Conservation (phyloP, 2,888 invertebrate species). For the Lasioglossum zephyrum region DNA sequence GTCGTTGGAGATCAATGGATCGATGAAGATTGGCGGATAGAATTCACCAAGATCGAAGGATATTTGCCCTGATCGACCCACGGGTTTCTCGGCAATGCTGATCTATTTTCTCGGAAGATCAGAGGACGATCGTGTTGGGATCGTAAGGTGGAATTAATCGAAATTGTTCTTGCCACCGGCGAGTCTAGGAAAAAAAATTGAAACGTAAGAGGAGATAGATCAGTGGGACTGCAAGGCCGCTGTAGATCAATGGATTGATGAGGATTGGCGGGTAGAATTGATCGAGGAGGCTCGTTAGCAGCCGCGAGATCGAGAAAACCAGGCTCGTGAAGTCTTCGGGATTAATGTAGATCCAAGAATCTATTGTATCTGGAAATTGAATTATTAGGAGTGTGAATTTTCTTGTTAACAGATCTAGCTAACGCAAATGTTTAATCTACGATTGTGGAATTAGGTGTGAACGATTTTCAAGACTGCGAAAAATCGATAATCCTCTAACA, state of each 20-base stretch:
- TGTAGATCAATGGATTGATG: background rate
- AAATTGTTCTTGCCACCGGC: background rate
- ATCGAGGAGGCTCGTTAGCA: background rate
- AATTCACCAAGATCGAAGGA: background rate
- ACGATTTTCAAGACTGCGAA: background rate
- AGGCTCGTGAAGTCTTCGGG: background rate
- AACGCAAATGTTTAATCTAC: background rate
- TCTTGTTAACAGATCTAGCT: background rate
- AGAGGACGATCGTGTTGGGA: background rate
- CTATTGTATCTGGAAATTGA: background rate
- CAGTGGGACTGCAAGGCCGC: background rate
- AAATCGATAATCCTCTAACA: background rate
- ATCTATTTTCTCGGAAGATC: background rate
- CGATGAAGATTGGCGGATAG: background rate
- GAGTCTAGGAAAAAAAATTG: background rate
- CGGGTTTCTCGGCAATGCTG: background rate
- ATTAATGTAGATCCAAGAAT: background rate
- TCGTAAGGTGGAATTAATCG: background rate
- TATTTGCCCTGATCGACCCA: background rate
- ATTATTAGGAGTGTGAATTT: background rate
- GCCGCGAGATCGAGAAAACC: background rate
- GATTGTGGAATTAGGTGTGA: background rate
- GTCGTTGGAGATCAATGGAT: background rate
- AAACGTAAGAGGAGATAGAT: background rate
- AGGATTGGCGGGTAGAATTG: background rate